Evolutionary conservation across 2,113 vertebrate genomes (phyloP).

Genomic region (Haemorhous mexicanus): DNA sequence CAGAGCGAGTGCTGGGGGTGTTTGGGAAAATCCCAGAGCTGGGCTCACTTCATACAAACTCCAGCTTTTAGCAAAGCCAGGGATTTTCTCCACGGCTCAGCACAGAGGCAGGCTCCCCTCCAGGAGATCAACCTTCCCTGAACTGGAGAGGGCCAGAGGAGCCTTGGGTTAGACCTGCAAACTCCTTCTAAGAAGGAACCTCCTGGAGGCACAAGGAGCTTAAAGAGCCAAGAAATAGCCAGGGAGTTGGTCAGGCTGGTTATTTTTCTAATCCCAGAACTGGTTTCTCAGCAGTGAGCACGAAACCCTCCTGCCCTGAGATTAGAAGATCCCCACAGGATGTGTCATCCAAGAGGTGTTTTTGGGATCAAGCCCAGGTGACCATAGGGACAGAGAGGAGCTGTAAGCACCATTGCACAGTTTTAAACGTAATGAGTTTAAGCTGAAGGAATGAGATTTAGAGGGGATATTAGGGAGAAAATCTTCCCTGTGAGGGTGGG

Average conservation of each 20-base stretch:
- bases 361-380: background rate
- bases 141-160: background rate
- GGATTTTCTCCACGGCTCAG: background rate
- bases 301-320: background rate
- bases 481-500: fast-evolving
- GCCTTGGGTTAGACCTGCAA: background rate
- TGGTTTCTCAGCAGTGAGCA: background rate
- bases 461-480: background rate
- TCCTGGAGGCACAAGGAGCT: background rate
- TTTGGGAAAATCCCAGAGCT: background rate
- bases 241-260: background rate
- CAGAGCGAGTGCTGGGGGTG: background rate
- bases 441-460: background rate
- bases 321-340: background rate
- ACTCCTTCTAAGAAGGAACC: background rate
- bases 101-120: background rate
- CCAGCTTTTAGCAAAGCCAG: background rate
- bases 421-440: background rate
- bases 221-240: background rate
- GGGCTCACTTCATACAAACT: fast-evolving
- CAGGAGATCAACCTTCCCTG: background rate
- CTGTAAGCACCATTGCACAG: background rate
- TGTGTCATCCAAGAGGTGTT: background rate
- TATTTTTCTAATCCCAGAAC: background rate
- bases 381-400: background rate